phyloP scores from a whole-genome alignment of 2,888 invertebrate genomes.

The Ditula angustiorana region DNA sequence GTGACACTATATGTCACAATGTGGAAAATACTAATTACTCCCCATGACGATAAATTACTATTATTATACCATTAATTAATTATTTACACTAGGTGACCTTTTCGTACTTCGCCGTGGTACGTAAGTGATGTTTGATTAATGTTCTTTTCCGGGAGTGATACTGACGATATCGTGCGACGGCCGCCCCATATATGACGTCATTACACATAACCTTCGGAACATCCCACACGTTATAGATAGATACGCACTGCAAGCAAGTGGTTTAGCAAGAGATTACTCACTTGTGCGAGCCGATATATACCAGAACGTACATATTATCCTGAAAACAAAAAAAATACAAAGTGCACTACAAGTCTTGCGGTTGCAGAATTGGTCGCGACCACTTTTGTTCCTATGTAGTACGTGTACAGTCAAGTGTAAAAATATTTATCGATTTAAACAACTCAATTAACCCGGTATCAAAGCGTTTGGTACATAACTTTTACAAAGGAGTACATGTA shows the following conservation, averaged over 20 bases:
- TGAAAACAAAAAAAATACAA: too few species aligned
- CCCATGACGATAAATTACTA: neutral
- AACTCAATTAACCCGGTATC: too few species aligned
- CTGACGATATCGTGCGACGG: slow-evolving; percentile 44
- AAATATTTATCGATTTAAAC: too few species aligned
- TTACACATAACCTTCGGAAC: slow-evolving; percentile 51
- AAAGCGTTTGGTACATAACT: too few species aligned
- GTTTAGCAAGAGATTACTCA: neutral
- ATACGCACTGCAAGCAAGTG: neutral
- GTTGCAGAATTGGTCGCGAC: too few species aligned
- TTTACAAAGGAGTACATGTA: too few species aligned
- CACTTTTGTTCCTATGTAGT: too few species aligned
- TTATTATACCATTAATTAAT: neutral
- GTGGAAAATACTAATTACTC: too few species aligned
- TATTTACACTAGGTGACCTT: neutral
- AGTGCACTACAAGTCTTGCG: too few species aligned
- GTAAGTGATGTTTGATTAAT: slow-evolving; percentile 34
- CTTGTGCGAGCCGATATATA: slow-evolving; percentile 5
- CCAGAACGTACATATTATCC: neutral
- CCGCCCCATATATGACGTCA: slow-evolving; percentile 48
- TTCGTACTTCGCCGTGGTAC: neutral
- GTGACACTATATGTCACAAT: neutral
- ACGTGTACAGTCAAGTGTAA: too few species aligned
- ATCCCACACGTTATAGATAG: slow-evolving; percentile 31
- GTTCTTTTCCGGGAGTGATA: slow-evolving; percentile 33